Evolutionary conservation across 64 coral and sea anemone species (phyloP).

Genomic region (Porites australiensis): DNA sequence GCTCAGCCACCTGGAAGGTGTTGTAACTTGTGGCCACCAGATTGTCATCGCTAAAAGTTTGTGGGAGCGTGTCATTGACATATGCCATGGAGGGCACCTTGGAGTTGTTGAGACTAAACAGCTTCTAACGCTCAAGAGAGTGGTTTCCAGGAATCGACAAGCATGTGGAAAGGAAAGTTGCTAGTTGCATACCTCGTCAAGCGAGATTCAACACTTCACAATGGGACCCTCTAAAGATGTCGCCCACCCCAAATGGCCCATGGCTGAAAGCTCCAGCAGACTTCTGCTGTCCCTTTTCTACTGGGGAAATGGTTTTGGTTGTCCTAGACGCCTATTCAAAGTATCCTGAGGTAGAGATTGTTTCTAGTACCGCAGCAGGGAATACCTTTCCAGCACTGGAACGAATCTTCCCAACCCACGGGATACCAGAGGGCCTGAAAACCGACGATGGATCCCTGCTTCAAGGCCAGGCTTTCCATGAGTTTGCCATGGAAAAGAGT

Average conservation of each 20-base stretch:
- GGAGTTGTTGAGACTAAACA: background rate
- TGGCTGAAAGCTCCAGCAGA: constrained; percentile 52
- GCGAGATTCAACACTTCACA: background rate
- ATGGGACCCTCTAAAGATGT: constrained; percentile 40
- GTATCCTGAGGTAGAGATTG: constrained; percentile 63
- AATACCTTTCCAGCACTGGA: constrained; percentile 24
- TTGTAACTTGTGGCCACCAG: background rate
- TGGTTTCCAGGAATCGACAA: constrained; percentile 66
- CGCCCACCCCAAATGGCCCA: constrained; percentile 26
- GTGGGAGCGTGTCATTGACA: background rate
- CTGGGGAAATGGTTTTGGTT: constrained; percentile 44
- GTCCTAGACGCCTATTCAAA: constrained; percentile 53
- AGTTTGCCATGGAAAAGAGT: constrained; percentile 13
- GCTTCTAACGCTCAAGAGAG: background rate
- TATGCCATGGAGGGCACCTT: constrained; percentile 29
- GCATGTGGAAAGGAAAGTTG: background rate
- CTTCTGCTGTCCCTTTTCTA: constrained; percentile 58
- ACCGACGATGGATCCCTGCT: constrained; percentile 57
- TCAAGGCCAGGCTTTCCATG: background rate
- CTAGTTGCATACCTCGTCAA: constrained; percentile 7
- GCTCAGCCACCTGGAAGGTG: background rate
- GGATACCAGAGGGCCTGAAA: constrained; percentile 40
- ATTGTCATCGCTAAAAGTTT: background rate
- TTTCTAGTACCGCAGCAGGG: background rate
- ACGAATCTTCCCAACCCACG: constrained; percentile 18